These are phyloP conservation scores for Endotricha flammealis DNA, from an alignment of 2,888 invertebrate species.

Conservation along the genomic window DNA sequence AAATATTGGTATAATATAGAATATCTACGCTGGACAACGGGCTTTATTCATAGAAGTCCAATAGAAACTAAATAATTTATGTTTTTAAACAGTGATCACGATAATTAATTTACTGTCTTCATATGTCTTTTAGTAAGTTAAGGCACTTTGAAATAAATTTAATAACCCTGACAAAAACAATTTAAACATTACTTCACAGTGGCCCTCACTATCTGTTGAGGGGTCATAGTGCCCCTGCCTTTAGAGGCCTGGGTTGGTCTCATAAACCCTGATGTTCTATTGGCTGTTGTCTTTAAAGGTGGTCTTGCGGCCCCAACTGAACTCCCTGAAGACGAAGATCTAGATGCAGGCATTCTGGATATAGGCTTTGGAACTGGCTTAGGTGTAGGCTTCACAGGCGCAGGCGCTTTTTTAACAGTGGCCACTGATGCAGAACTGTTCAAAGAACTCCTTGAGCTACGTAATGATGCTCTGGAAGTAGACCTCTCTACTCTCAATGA, in stretches of 20 bases:
- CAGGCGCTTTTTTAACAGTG: conserved; percentile 85
- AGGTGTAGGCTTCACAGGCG: conserved; percentile 55
- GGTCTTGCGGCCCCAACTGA: conserved; percentile 70
- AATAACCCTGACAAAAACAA: conserved; percentile 18
- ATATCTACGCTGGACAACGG: no score
- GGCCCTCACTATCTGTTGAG: conserved; percentile 47
- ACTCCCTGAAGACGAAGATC: conserved; percentile 68
- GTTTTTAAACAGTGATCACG: no score
- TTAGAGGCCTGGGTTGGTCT: conserved; percentile 91
- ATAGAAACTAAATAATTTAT: no score
- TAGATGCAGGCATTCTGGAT: conserved; percentile 63
- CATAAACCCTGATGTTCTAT: conserved; percentile 84
- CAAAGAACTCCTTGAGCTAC: conserved; percentile 89
- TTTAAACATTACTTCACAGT: conserved; percentile 45
- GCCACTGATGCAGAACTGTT: conserved; percentile 89
- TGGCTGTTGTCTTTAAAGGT: conserved; percentile 46
- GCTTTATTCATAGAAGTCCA: no score
- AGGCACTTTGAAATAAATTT: conserved; percentile 8
- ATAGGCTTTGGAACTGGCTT: conserved; percentile 67
- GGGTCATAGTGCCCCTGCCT: conserved; percentile 77
- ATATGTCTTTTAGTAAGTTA: not conserved
- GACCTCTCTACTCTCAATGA: conserved; percentile 84
- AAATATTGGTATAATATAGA: no score
- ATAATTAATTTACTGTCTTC: no score
- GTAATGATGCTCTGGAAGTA: conserved; percentile 86